These are phyloP conservation scores for Tinamus major DNA, from an alignment of 2,797 vertebrate species.

Conservation along the genomic window DNA sequence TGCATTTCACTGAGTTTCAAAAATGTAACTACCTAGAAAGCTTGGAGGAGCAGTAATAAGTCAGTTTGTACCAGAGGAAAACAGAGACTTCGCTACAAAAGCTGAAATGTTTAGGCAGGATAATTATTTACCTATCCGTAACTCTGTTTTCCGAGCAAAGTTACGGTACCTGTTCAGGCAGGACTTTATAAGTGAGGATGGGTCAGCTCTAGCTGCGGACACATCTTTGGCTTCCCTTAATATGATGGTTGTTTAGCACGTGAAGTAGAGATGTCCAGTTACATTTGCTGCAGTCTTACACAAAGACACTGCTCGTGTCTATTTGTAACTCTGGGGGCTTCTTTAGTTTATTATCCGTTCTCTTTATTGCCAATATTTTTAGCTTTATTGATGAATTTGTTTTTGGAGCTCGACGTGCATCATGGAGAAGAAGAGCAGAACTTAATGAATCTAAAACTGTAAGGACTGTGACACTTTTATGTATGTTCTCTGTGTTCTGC, in stretches of 20 bases:
- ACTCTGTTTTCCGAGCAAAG: background rate
- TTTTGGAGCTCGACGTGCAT: background rate
- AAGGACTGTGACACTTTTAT: background rate
- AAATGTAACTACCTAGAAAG: background rate
- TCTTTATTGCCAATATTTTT: background rate
- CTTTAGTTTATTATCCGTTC: background rate
- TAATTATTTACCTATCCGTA: background rate
- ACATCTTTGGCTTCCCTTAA: too few relatives aligned
- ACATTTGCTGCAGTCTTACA: background rate
- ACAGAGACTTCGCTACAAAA: rapidly evolving
- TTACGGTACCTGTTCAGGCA: background rate
- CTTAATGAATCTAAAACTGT: conserved; percentile 59
- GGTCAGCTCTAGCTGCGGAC: background rate
- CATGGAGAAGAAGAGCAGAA: background rate
- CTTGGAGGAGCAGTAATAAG: background rate
- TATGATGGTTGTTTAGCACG: background rate
- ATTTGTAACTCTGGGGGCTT: background rate
- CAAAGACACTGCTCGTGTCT: background rate
- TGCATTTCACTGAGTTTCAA: background rate
- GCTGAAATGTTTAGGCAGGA: background rate
- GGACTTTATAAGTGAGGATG: background rate
- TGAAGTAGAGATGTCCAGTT: background rate
- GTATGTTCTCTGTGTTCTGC: conserved; percentile 32
- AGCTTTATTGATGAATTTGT: conserved; percentile 44
- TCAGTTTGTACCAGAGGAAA: background rate